These are phyloP conservation scores for Eunapius fragilis DNA, from an alignment of 37 sponge, comb jelly and placozoan genomes.

Conservation along the genomic window DNA sequence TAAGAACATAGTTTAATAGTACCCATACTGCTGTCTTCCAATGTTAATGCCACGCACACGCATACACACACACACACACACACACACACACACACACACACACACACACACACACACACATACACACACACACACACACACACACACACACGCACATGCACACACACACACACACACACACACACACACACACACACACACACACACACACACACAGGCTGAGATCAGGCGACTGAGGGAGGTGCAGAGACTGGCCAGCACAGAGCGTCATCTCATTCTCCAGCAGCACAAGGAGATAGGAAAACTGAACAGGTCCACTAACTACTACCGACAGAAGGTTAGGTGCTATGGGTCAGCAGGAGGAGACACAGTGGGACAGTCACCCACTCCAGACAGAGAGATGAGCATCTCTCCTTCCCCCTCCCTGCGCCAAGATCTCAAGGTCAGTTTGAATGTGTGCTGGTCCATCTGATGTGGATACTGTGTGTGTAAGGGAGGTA, in stretches of 20 bases:
- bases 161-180: neutral
- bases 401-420: neutral
- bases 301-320: conserved; percentile 49
- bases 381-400: neutral
- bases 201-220: conserved; percentile 33
- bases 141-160: neutral
- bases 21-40: too few relatives aligned
- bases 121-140: neutral
- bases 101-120: neutral
- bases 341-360: conserved; percentile 11
- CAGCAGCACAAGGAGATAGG: conserved; percentile 77
- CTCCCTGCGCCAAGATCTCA: neutral
- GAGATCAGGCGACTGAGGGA: conserved; percentile 72
- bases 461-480: neutral
- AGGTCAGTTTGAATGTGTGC: neutral
- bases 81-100: neutral
- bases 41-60: neutral
- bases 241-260: conserved; percentile 63
- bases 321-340: conserved; percentile 69
- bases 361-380: neutral
- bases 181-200: neutral
- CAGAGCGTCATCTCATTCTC: conserved; percentile 71
- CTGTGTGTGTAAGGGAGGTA: neutral
- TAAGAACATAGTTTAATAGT: too few relatives aligned
- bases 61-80: neutral